Percentiles rank a stretch among this genome's conserved stretches.
These are phyloP conservation scores for Periplaneta americana DNA, from an alignment of 1,140 invertebrate genomes.

Conservation along the genomic window DNA sequence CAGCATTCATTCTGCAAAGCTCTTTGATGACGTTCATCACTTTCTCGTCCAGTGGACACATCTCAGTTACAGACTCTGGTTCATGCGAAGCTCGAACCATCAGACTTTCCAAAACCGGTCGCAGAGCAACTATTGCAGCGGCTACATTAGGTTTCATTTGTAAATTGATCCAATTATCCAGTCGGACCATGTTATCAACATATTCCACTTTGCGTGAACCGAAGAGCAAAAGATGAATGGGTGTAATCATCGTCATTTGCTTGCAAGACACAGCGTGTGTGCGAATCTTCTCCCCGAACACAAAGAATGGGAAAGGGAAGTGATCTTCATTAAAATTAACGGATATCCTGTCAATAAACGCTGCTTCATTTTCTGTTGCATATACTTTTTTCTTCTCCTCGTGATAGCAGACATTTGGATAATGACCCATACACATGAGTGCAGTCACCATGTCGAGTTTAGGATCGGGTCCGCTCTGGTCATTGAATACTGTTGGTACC, in stretches of 20 bases:
- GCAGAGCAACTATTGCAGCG: constrained; percentile 73
- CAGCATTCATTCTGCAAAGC: constrained; percentile 66
- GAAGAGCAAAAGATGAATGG: constrained; percentile 89
- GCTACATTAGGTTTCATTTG: constrained; percentile 74
- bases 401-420: constrained; percentile 95
- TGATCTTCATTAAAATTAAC: constrained; percentile 87
- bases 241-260: constrained; percentile 94
- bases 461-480: constrained; percentile 66
- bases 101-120: constrained; percentile 81
- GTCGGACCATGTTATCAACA: constrained; percentile 61
- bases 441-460: constrained; percentile 81
- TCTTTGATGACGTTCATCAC: constrained; percentile 52
- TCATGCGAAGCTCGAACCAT: constrained; percentile 71
- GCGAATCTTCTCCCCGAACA: constrained; percentile 97
- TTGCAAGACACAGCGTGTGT: constrained; percentile 96
- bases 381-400: constrained; percentile 94
- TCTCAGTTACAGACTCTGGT: constrained; percentile 61
- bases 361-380: constrained; percentile 90
- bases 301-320: constrained; percentile 93
- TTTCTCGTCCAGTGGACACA: constrained; percentile 48
- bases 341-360: constrained; percentile 93
- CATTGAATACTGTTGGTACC: constrained; percentile 64
- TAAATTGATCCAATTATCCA: constrained; percentile 91
- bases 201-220: constrained; percentile 80
- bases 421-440: constrained; percentile 83